Evolutionary conservation across 1,140 invertebrate genomes (phyloP).

Genomic region (Helicoverpa armigera): DNA sequence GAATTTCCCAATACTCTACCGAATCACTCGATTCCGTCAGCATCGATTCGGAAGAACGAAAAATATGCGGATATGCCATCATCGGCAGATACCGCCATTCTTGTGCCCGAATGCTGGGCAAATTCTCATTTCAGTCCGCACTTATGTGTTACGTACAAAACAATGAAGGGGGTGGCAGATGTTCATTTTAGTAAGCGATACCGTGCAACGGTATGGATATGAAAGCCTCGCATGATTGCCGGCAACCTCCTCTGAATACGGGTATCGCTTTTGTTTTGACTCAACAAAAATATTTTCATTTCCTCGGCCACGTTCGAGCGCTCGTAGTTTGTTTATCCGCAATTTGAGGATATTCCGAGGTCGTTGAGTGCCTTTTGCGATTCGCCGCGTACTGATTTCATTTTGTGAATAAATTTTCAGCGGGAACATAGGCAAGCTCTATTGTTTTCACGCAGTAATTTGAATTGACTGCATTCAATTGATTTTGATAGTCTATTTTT

Average conservation of each 20-base stretch:
- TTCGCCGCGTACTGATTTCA: conserved; percentile 62
- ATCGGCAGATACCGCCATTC: conserved; percentile 34
- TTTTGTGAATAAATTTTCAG: conserved; percentile 66
- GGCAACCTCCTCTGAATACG: conserved; percentile 56
- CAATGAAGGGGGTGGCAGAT: conserved; percentile 63
- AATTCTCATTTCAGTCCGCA: conserved; percentile 49
- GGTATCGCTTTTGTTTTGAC: conserved; percentile 63
- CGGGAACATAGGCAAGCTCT: conserved; percentile 54
- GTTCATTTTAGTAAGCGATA: conserved; percentile 70
- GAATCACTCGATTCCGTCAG: conserved; percentile 18
- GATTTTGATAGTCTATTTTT: conserved; percentile 20
- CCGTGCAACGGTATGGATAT: conserved; percentile 60
- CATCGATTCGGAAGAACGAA: conserved; percentile 22
- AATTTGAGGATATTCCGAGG: conserved; percentile 66
- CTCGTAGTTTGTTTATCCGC: conserved; percentile 71
- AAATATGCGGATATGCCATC: conserved; percentile 41
- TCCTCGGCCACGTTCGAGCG: conserved; percentile 60
- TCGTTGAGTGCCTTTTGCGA: conserved; percentile 58
- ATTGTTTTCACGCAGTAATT: conserved; percentile 51
- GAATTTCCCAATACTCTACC: not conserved
- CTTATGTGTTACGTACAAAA: conserved; percentile 58
- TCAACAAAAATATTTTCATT: conserved; percentile 76
- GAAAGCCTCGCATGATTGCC: conserved; percentile 41
- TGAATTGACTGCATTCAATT: conserved; percentile 30
- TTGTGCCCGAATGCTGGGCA: conserved; percentile 45